Evolutionary conservation across 2,888 invertebrate species (phyloP), one percentile per base, ranked within the genome.

Genomic region (Leptarthrus brevirostris): DNA sequence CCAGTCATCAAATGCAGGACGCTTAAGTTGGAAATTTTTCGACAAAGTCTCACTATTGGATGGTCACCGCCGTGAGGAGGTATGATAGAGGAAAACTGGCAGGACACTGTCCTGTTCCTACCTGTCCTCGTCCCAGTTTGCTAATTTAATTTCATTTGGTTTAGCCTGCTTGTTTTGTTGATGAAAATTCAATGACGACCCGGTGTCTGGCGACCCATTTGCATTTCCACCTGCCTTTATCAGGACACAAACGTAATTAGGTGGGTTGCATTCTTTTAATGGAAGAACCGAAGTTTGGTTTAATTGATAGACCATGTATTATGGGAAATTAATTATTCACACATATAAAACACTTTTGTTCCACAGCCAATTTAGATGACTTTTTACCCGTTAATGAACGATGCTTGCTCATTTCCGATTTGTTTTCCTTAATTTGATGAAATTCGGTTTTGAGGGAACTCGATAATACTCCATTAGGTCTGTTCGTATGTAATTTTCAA

Each of bases 1-100:
- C 4, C 66, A 66, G 8, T 14, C 66, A 3, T 44, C 66, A 18
- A 24, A 22, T 66, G 66, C 44, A 47, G 49, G 44, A 44, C 66
- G 66, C 73, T 77, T 81, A 36, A 81, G 79, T 76, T 81, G 81
- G 81, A 79, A 78, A 74, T 81, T 81, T 77, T 79, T 81, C 40
- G 81, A 81, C 54, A 79, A 79, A 44, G 76, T 80, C 30, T 80
- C 79, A 58, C 78, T 78, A 18, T 73, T 81, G 74, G 81, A 81
- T 77, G 79, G 78, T 74, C 79, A 79, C 61, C 73, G 80, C 56
- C 77, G 79, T 47, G 77, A 74, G 54, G 79, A 79, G 77, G 80
- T 78, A 77, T 49, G 30, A n/a, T n/a, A n/a, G n/a, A n/a, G n/a
- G n/a, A n/a, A n/a, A n/a, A n/a, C n/a, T n/a, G n/a, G n/a, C n/a